These are phyloP conservation scores for Tiliqua scincoides DNA, from an alignment of 2,113 vertebrate genomes.

Conservation along the genomic window DNA sequence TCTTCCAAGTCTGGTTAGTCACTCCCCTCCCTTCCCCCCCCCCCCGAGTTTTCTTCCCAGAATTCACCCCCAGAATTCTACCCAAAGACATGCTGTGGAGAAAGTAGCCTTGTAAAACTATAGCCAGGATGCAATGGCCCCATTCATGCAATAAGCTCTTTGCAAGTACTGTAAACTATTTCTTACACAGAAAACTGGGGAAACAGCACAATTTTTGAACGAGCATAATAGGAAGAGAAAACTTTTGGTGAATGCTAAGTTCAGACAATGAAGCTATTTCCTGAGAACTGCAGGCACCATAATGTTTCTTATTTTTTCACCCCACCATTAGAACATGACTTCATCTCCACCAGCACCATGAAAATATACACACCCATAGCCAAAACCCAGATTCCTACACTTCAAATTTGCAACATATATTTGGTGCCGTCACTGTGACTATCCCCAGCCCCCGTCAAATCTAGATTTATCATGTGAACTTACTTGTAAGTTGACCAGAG, in stretches of 20 bases:
- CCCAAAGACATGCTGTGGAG: not conserved
- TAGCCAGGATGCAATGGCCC: not conserved
- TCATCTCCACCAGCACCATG: not conserved
- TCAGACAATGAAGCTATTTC: not conserved
- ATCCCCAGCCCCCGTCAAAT: not conserved
- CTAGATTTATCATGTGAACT: slow-evolving; percentile 64
- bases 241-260: not conserved
- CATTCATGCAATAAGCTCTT: not conserved
- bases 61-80: too few species aligned
- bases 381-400: not conserved
- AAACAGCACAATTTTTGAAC: too few species aligned
- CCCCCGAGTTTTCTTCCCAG: not conserved
- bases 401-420: not conserved
- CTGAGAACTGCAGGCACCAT: not conserved
- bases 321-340: not conserved
- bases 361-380: not conserved
- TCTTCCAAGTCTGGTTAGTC: not conserved
- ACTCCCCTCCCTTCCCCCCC: too few species aligned
- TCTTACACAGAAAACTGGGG: too few species aligned
- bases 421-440: not conserved
- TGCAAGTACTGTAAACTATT: not conserved
- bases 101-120: not conserved
- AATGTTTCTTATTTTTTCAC: not conserved
- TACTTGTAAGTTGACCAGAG: slow-evolving; percentile 93
- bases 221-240: not conserved